Conservation (phyloP, 2,888 invertebrate genomes). For the Parnassius glacialis region DNA sequence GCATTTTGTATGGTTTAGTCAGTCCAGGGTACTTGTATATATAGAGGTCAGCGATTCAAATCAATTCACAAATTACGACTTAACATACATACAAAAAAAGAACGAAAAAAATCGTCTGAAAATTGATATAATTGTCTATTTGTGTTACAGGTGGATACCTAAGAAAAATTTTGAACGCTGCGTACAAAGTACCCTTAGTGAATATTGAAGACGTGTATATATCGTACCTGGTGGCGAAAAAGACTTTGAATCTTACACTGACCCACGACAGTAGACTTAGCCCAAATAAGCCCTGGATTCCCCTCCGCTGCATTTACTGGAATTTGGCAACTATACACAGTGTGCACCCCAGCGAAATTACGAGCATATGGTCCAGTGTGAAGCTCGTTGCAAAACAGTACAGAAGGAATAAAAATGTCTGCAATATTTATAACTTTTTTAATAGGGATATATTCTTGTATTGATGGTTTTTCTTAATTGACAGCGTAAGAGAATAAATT, state of each 20-base stretch:
- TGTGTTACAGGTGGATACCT: conserved; percentile 52
- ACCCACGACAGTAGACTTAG: conserved; percentile 80
- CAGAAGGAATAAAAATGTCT: conserved; percentile 32
- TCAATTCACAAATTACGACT: too few species aligned
- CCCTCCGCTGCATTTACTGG: conserved; percentile 53
- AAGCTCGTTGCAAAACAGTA: conserved; percentile 30
- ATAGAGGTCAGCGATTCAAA: too few species aligned
- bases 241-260: conserved; percentile 70
- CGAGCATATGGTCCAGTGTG: conserved; percentile 45
- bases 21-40: too few species aligned
- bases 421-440: conserved; percentile 36
- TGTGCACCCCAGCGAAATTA: conserved; percentile 45
- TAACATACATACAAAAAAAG: too few species aligned
- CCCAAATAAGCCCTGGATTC: conserved; percentile 45
- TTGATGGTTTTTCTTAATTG: conserved; percentile 25
- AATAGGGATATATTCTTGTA: conserved; percentile 43
- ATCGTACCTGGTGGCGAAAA: conserved; percentile 84
- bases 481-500: too few species aligned
- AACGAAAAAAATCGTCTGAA: too few species aligned
- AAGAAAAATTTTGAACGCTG: conserved; percentile 69
- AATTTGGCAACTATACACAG: conserved; percentile 51
- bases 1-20: too few species aligned
- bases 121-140: too few species aligned
- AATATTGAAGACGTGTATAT: conserved; percentile 87
- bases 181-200: conserved; percentile 80